Conservation (phyloP, 2,797 vertebrate species). For the Semaprochilodus insignis region DNA sequence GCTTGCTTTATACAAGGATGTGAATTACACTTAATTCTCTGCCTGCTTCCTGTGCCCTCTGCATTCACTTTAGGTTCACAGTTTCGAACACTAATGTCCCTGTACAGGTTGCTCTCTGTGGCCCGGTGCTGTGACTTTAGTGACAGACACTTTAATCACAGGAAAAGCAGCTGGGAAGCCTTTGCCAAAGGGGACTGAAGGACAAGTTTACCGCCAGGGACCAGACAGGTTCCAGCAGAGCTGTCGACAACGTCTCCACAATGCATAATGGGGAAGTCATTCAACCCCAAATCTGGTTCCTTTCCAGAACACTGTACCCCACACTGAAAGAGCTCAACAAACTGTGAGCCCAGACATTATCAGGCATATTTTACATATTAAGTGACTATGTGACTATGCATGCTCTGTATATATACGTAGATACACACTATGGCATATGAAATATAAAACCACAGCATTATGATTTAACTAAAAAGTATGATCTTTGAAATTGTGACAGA, state of each 20-base stretch:
- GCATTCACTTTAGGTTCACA: not conserved
- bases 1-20: conserved; percentile 4
- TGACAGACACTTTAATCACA: conserved; percentile 60
- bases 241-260: conserved; percentile 32
- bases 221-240: conserved; percentile 41
- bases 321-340: not conserved
- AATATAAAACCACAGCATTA: too few relatives aligned
- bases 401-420: too few relatives aligned
- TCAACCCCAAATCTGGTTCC: conserved; percentile 19
- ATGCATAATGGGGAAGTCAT: conserved; percentile 37
- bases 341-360: not conserved
- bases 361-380: too few relatives aligned
- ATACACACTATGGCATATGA: too few relatives aligned
- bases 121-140: conserved; percentile 39
- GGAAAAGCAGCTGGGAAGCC: conserved; percentile 36
- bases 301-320: conserved; percentile 6
- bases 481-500: too few relatives aligned
- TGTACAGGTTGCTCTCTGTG: conserved; percentile 17
- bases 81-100: not conserved
- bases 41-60: conserved; percentile 11
- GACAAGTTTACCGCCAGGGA: conserved; percentile 49
- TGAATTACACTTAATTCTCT: conserved; percentile 10
- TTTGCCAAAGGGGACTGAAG: conserved; percentile 45
- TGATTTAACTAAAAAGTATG: too few relatives aligned
- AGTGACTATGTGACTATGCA: too few relatives aligned